phyloP scores from a whole-genome alignment of 2,888 invertebrate genomes.

The Crossocerus cetratus region DNA sequence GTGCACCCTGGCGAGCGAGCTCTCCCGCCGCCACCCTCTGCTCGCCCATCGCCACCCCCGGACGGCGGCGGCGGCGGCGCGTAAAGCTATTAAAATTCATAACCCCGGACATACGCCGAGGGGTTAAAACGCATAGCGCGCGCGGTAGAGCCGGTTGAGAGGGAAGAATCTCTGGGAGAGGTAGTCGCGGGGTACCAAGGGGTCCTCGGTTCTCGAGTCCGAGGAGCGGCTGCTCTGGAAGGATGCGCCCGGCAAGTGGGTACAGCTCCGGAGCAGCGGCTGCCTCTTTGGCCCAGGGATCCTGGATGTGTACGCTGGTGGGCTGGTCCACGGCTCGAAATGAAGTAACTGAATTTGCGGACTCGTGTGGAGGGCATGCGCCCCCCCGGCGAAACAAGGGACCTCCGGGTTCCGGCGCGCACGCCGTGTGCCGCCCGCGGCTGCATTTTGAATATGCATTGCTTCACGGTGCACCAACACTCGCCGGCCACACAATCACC shows the following conservation, averaged over 20 bases:
- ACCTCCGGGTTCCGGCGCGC: constrained; percentile 51
- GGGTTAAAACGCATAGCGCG: constrained; percentile 70
- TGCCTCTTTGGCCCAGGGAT: constrained; percentile 8
- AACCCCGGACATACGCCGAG: constrained; percentile 76
- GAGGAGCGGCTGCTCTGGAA: no score
- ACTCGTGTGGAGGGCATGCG: constrained; percentile 61
- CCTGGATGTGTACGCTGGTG: constrained; percentile 28
- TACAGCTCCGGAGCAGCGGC: constrained; percentile 19
- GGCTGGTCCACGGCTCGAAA: constrained; percentile 64
- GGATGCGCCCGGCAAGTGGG: constrained; percentile 10
- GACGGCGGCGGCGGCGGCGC: constrained; percentile 53
- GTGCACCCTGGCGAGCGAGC: neutral
- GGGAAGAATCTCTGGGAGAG: neutral
- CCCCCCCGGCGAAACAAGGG: constrained; percentile 60
- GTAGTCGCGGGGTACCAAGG: neutral
- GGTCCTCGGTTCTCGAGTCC: no score
- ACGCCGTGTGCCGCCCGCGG: constrained; percentile 68
- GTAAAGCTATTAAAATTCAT: constrained; percentile 77
- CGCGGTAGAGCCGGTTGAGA: constrained; percentile 14
- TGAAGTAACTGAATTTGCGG: constrained; percentile 75
- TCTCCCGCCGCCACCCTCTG: constrained; percentile 36
- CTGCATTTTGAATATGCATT: constrained; percentile 77
- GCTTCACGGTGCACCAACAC: constrained; percentile 66
- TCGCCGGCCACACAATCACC: constrained; percentile 51
- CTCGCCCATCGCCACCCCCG: constrained; percentile 48